Percentiles rank a stretch among this genome's conserved stretches.
Conservation (phyloP, 2,888 invertebrate species). For the Eupithecia dodoneata region DNA sequence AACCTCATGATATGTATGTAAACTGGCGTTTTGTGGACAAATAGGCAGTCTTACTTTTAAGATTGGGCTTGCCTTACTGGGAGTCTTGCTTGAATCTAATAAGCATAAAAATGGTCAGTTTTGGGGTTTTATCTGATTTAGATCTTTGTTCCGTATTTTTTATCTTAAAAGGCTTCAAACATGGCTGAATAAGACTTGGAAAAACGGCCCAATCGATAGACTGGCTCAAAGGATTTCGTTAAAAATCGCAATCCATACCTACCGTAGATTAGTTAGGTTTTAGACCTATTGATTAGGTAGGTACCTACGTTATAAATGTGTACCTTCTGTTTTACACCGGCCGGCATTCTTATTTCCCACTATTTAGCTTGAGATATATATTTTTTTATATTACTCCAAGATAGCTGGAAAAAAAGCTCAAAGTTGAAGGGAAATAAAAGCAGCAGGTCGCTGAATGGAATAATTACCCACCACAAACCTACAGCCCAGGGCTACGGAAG, state of each 20-base stretch:
- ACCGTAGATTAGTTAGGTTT: background rate
- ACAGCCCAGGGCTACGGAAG: conserved; percentile 59
- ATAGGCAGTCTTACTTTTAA: conserved; percentile 33
- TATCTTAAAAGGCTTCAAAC: background rate
- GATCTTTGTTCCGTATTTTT: background rate
- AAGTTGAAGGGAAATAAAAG: conserved; percentile 18
- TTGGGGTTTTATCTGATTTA: background rate
- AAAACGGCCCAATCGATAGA: background rate
- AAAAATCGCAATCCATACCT: background rate
- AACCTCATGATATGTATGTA: conserved; percentile 32
- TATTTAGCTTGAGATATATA: background rate
- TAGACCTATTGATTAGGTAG: background rate
- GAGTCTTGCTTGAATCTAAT: conserved; percentile 17
- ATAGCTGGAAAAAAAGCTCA: background rate
- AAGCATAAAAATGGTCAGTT: background rate
- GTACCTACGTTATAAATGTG: background rate
- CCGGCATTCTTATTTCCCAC: background rate
- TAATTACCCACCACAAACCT: conserved; percentile 37
- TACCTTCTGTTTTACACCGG: background rate
- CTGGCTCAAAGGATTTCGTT: background rate
- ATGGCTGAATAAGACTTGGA: background rate
- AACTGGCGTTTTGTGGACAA: conserved; percentile 36
- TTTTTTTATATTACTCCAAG: background rate
- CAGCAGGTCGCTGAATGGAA: conserved; percentile 33
- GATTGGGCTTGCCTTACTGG: conserved; percentile 21